Percentiles rank a stretch among this genome's conserved stretches.
These are phyloP conservation scores for Callosobruchus maculatus DNA, from an alignment of 2,888 invertebrate species.

Conservation along the genomic window DNA sequence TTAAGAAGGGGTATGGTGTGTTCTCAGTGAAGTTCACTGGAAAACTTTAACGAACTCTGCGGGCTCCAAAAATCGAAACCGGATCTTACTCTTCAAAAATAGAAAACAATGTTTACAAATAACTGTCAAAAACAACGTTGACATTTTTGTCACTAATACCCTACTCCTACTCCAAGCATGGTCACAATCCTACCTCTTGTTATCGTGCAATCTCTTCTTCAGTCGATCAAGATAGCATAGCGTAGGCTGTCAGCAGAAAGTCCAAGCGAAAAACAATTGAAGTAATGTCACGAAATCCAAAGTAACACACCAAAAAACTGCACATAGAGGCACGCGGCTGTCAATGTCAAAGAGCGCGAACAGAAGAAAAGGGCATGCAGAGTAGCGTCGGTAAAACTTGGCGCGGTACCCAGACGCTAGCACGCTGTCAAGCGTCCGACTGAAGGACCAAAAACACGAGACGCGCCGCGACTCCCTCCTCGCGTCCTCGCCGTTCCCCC, in stretches of 20 bases:
- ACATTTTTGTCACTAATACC: too few relatives aligned
- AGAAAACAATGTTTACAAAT: too few relatives aligned
- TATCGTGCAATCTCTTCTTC: neutral
- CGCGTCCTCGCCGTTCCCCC: slow-evolving; percentile 22
- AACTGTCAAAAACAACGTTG: too few relatives aligned
- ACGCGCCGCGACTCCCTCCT: slow-evolving; percentile 22
- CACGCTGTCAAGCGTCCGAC: slow-evolving; percentile 22
- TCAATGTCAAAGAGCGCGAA: neutral
- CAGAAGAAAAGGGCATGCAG: neutral
- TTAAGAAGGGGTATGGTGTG: too few relatives aligned
- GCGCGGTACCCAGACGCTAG: slow-evolving; percentile 9
- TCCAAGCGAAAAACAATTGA: neutral
- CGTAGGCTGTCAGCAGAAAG: neutral
- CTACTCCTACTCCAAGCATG: neutral
- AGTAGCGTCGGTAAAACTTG: neutral
- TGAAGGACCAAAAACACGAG: slow-evolving; percentile 10
- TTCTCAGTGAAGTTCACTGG: too few relatives aligned
- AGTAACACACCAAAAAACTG: neutral
- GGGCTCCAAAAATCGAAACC: too few relatives aligned
- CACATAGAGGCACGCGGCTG: neutral
- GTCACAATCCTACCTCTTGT: neutral
- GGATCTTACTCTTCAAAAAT: too few relatives aligned
- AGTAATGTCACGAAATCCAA: neutral
- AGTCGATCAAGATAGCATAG: neutral
- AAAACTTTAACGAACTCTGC: too few relatives aligned